phyloP scores from a whole-genome alignment of 2,113 vertebrate species.

The Vidua chalybeata region DNA sequence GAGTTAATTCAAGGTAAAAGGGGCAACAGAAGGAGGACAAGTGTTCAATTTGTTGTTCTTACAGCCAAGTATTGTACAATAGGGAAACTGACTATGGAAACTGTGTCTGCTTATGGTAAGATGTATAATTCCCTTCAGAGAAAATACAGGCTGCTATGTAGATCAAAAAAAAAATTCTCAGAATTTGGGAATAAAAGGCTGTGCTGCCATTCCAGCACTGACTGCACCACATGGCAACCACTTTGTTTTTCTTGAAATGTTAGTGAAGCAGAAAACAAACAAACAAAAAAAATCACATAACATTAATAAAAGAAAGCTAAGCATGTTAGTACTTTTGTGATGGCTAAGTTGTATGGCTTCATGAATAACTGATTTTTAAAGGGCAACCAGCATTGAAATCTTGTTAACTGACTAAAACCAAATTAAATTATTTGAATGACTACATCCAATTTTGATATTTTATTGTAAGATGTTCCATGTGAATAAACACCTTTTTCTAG shows the following conservation, averaged over 20 bases:
- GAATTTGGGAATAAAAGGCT: constrained; percentile 21
- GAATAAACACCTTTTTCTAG: neutral
- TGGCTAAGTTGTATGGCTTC: neutral
- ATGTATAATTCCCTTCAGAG: neutral
- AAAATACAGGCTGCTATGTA: neutral
- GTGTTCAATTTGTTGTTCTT: neutral
- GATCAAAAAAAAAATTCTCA: neutral
- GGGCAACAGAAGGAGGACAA: neutral
- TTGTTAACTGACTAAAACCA: neutral
- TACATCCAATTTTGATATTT: neutral
- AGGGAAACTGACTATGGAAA: neutral
- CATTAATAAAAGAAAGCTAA: constrained; percentile 28
- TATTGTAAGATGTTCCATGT: neutral
- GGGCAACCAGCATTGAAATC: neutral
- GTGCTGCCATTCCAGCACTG: neutral
- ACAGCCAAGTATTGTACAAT: neutral
- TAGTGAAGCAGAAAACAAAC: neutral
- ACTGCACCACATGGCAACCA: neutral
- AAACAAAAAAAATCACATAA: neutral
- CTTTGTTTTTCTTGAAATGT: constrained; percentile 7
- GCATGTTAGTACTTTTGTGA: neutral
- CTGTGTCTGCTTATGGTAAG: neutral
- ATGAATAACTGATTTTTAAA: constrained; percentile 9
- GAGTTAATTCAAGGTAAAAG: neutral
- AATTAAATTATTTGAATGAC: constrained; percentile 1